Evolutionary conservation across 2,797 vertebrate genomes (phyloP), one percentile per base, ranked within the genome.

Genomic region (Phrynocephalus forsythii): DNA sequence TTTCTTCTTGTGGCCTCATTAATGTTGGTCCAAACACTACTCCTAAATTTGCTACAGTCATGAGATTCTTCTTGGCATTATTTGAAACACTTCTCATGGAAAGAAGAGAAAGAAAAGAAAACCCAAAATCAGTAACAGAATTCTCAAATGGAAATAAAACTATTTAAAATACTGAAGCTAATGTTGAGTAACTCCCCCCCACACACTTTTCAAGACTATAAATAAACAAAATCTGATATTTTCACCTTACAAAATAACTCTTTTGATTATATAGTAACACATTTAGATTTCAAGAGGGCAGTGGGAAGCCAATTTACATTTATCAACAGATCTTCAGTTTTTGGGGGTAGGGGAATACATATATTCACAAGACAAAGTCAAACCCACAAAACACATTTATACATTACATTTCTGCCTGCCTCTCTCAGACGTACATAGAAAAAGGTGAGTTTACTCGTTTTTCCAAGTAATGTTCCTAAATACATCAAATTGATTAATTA

Each of bases 21-120:
- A 99, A 96, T 0, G 99, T 99, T 83, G 99, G 99, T 88, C 99
- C 99, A 88, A 99, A 99, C 86, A 99, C 98, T 87, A 99, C 99
- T 20, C 99, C 99, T 93, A 99, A 96, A 93, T 99, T 99, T 30
- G 99, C 98, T 90, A 99, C 97, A 0, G 98, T 99, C 99, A 99
- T 99, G 91, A 99, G 96, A 95, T 99, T 99, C 94, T 96, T 97
- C 94, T 97, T 97, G 92, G 96, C 95, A 90, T 97, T 96, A 79
- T 94, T 94, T 63, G 97, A 96, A 94, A 98, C 97, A 22, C 97
- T 98, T 92, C 79, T 50, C 76, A 94, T 92, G 91, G 94, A 75
- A 89, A 93, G 88, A 92, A 72, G 13, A 63, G 80, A 82, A 90
- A 79, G 71, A 11, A 7, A 83, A 89, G 91, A 89, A 90, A 85